Evolutionary conservation across 2,113 vertebrate species (phyloP).

Genomic region (Tamias sibiricus): DNA sequence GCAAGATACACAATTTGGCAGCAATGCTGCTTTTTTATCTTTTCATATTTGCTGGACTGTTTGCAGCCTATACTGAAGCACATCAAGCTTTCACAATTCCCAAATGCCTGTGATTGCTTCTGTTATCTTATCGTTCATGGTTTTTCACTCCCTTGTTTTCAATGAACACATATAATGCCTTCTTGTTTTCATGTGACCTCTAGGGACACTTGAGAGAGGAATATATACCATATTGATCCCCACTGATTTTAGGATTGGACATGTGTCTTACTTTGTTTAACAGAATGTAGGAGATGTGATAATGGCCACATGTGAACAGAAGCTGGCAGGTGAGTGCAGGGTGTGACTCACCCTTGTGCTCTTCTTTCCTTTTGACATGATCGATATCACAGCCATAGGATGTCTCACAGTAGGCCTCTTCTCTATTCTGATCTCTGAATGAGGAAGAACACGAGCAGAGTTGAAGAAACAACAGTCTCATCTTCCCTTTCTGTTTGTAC

Average conservation of each 20-base stretch:
- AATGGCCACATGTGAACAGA: background rate
- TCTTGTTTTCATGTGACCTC: background rate
- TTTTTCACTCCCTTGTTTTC: background rate
- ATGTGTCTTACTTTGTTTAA: background rate
- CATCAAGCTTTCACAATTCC: background rate
- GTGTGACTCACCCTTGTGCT: background rate
- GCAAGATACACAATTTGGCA: background rate
- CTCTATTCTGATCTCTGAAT: background rate
- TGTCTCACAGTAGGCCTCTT: background rate
- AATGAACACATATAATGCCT: background rate
- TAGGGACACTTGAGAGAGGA: background rate
- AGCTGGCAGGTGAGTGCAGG: fast-evolving
- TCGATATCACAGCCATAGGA: background rate
- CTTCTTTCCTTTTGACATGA: background rate
- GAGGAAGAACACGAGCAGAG: background rate
- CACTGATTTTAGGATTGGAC: background rate
- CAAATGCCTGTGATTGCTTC: background rate
- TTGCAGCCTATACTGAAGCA: background rate
- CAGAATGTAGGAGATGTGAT: background rate
- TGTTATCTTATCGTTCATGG: background rate
- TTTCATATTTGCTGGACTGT: background rate
- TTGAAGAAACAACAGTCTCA: background rate
- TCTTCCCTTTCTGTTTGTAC: background rate
- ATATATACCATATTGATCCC: background rate
- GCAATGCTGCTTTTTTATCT: background rate